Conservation (phyloP, 2,888 invertebrate species). For the Leptopterna dolabrata region DNA sequence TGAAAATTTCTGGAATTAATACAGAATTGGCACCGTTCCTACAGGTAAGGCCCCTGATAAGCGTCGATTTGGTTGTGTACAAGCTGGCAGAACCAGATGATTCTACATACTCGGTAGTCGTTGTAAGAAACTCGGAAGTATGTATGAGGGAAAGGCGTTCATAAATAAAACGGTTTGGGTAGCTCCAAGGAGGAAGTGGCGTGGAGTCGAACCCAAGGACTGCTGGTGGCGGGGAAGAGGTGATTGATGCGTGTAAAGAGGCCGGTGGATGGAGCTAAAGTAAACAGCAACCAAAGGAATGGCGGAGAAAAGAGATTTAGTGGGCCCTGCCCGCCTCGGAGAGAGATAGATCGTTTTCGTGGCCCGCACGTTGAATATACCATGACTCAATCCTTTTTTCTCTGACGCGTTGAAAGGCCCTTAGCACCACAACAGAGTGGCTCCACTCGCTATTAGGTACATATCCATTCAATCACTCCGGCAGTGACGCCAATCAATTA, state of each 20-base stretch:
- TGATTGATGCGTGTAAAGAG: slow-evolving; percentile 54
- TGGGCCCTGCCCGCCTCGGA: slow-evolving; percentile 34
- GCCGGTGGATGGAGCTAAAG: slow-evolving; percentile 49
- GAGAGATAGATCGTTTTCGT: slow-evolving; percentile 53
- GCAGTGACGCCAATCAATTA: slow-evolving; percentile 29
- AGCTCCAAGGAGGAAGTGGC: neutral
- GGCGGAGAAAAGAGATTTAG: slow-evolving; percentile 51
- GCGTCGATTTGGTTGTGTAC: neutral
- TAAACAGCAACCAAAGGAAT: slow-evolving; percentile 50
- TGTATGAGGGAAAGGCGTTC: slow-evolving; percentile 11
- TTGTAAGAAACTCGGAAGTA: neutral
- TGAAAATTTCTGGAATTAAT: too few relatives aligned
- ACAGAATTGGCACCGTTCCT: neutral
- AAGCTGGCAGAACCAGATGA: neutral
- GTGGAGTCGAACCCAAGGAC: slow-evolving; percentile 14
- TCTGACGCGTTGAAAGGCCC: slow-evolving; percentile 47
- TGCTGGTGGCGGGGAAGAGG: slow-evolving; percentile 1
- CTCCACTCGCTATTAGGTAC: slow-evolving; percentile 36
- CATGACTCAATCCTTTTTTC: slow-evolving; percentile 52
- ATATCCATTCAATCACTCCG: slow-evolving; percentile 29
- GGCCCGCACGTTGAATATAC: slow-evolving; percentile 49
- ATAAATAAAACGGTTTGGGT: slow-evolving; percentile 41
- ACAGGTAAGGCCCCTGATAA: neutral
- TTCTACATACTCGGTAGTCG: neutral
- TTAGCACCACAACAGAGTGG: slow-evolving; percentile 41